phyloP scores from a whole-genome alignment of 2,113 vertebrate genomes.

The Parotia lawesii region DNA sequence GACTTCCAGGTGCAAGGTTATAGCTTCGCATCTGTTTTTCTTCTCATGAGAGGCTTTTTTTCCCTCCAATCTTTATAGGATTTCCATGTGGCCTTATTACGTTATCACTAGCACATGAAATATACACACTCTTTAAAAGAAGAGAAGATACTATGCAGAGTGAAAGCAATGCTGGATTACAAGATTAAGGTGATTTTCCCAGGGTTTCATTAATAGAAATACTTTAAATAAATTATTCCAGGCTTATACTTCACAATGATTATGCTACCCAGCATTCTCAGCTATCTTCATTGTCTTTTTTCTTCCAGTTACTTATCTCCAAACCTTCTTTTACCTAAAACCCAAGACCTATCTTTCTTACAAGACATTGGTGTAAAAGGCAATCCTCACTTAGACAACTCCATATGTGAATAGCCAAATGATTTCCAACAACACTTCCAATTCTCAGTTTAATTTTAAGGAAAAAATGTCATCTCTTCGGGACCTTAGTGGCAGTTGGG shows the following conservation, averaged over 20 bases:
- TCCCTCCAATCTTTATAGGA: not conserved
- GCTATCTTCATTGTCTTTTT: not conserved
- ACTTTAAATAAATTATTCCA: not conserved
- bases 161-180: not conserved
- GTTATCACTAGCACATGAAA: slow-evolving; percentile 24
- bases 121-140: not conserved
- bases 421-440: not conserved
- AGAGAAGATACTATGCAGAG: not conserved
- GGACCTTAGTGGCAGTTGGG: not conserved
- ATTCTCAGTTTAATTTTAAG: not conserved
- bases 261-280: not conserved
- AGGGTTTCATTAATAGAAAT: not conserved
- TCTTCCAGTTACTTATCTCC: not conserved
- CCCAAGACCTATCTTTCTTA: not conserved
- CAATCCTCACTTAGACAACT: not conserved
- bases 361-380: not conserved
- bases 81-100: slow-evolving; percentile 32
- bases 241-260: not conserved
- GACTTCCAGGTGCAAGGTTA: slow-evolving; percentile 64
- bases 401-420: not conserved
- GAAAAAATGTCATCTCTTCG: not conserved
- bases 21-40: slow-evolving; percentile 54
- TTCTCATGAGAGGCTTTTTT: slow-evolving; percentile 22
- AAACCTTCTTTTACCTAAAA: not conserved
- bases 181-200: not conserved